Evolutionary conservation across 2,888 invertebrate genomes (phyloP).

Genomic region (Chloromyia formosa): DNA sequence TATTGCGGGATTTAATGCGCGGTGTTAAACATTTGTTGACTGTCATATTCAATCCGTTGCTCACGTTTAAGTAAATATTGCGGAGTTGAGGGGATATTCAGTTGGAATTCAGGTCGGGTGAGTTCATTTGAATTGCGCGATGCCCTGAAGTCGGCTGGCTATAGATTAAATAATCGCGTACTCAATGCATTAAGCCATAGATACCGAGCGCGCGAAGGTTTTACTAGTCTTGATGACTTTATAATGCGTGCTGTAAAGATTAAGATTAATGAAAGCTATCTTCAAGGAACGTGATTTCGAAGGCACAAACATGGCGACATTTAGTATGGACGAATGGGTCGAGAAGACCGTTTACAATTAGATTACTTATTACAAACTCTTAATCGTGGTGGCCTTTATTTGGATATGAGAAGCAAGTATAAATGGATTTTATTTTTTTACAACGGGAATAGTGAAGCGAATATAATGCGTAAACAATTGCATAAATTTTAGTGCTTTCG

Average conservation of each 20-base stretch:
- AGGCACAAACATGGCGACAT: slow-evolving; percentile 79
- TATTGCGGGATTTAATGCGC: slow-evolving; percentile 70
- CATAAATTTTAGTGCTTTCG: slow-evolving; percentile 15
- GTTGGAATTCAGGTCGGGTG: slow-evolving; percentile 80
- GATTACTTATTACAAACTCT: slow-evolving; percentile 49
- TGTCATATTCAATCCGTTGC: slow-evolving; percentile 79
- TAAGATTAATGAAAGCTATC: slow-evolving; percentile 91
- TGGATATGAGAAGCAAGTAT: neutral
- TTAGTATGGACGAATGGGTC: slow-evolving; percentile 91
- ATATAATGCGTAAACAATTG: neutral
- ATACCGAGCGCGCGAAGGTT: slow-evolving; percentile 84
- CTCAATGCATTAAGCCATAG: slow-evolving; percentile 90
- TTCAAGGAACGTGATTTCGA: slow-evolving; percentile 80
- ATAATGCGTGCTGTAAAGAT: slow-evolving; percentile 93
- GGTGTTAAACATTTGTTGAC: slow-evolving; percentile 80
- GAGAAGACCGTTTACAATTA: slow-evolving; percentile 89
- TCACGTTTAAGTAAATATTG: slow-evolving; percentile 72
- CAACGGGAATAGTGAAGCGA: slow-evolving; percentile 22
- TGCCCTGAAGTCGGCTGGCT: slow-evolving; percentile 89
- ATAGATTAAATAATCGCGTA: slow-evolving; percentile 87
- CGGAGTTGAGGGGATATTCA: too few species aligned
- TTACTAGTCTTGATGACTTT: slow-evolving; percentile 92
- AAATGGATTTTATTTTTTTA: slow-evolving; percentile 9
- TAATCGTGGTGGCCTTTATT: slow-evolving; percentile 40
- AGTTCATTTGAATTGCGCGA: slow-evolving; percentile 84